phyloP scores from a whole-genome alignment of 1,140 invertebrate species.

The Drosophila prosaltans region DNA sequence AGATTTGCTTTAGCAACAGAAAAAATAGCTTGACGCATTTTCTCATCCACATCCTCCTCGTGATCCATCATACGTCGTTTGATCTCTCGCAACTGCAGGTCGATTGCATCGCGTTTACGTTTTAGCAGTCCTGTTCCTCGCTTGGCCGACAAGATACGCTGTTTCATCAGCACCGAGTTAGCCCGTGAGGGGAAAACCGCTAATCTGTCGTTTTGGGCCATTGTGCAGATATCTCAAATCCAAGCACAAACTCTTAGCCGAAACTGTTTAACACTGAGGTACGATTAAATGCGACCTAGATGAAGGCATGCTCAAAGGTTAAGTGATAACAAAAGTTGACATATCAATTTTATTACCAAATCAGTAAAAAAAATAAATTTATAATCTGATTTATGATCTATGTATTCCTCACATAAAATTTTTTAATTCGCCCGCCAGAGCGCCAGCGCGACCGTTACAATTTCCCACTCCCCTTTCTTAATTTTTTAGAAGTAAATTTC shows the following conservation, averaged over 20 bases:
- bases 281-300: neutral
- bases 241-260: neutral
- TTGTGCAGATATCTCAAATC: neutral
- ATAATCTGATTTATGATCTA: too few species aligned
- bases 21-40: conserved; percentile 64
- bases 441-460: conserved; percentile 58
- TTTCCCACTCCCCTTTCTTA: too few species aligned
- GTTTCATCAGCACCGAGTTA: conserved; percentile 68
- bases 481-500: too few species aligned
- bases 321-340: too few species aligned
- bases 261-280: neutral
- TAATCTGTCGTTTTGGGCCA: conserved; percentile 56
- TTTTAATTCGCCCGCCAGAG: conserved; percentile 10
- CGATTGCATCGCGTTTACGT: conserved; percentile 74
- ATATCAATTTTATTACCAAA: too few species aligned
- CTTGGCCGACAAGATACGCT: conserved; percentile 51
- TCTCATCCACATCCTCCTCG: conserved; percentile 34
- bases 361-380: too few species aligned
- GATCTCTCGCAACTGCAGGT: conserved; percentile 64
- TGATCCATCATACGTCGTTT: conserved; percentile 11
- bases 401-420: neutral
- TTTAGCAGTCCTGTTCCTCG: conserved; percentile 62
- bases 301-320: neutral
- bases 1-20: conserved; percentile 73
- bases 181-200: conserved; percentile 70